Base-by-base conservation (phyloP, 2,888 invertebrate genomes). In the Chloroclystis v-ata region DNA sequence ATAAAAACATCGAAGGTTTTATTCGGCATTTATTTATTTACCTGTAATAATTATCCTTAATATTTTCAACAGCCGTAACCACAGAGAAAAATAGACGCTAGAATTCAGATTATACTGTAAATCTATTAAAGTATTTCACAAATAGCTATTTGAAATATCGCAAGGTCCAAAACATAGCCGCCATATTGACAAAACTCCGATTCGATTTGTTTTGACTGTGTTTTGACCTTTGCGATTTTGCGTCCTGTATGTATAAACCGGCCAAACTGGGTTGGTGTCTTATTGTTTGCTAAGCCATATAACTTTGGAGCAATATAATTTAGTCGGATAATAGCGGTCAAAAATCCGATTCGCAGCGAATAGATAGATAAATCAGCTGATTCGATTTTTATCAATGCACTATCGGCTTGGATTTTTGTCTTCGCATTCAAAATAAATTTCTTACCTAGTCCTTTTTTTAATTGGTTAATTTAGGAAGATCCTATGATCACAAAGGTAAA, bases 181-280 rank as follows among this genome's bases (percentile, higher is more conserved):
- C 87, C 88, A 88, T 88, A 75, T 87, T 86, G 81, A 68, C 72
- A 73, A 72, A 76, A 67, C 60, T 68, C 25, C 13, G 25, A 7
- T 78, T 80, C 82, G 82, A 33, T 85, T 81, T 88, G 88, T 89
- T 88, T 80, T 86, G 87, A 86, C 86, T 82, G 86, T 77, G 63
- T 74, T 71, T 75, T 82, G 82, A 84, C 82, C 85, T 83, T 83
- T 79, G 72, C 60, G 75, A 80, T 78, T 77, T 80, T 81, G 79
- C 80, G 83, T 80, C 79, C 80, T 74, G 78, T 73, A 75, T 72
- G 56, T 68, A 66, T 72, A 70, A 78, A 46, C 61, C 74, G 69
- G 70, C 76, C 59, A 72, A 82, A 73, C 63, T 66, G 43, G 49
- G 68, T 63, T 64, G 75, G 69, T 66, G 60, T 13, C 10, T 58